Evolutionary conservation across 2,113 vertebrate genomes (phyloP).

Genomic region (Turnix velox): DNA sequence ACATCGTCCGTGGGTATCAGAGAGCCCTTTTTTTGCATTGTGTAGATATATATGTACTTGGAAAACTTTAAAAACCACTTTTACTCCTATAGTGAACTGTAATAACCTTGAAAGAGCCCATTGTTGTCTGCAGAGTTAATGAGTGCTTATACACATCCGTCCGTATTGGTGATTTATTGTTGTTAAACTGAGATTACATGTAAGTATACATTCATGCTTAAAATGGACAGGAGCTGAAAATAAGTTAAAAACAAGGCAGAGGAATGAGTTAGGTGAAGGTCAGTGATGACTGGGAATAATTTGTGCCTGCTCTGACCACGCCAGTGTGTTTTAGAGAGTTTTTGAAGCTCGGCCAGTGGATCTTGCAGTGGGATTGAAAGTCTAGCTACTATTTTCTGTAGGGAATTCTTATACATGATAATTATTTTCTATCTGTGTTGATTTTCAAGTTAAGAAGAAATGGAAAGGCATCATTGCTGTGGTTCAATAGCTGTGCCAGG

Average conservation of each 20-base stretch:
- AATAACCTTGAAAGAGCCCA: constrained; percentile 36
- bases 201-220: not conserved
- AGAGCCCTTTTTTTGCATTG: constrained; percentile 6
- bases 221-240: constrained; percentile 23
- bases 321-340: not conserved
- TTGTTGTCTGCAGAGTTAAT: constrained; percentile 18
- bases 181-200: constrained; percentile 26
- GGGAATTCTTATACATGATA: not conserved
- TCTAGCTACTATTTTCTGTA: not conserved
- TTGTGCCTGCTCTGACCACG: not conserved
- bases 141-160: constrained; percentile 31
- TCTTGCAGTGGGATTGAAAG: not conserved
- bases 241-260: not conserved
- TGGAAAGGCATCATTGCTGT: not conserved
- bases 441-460: not conserved
- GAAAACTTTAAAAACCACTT: not conserved
- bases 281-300: rapidly evolving
- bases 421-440: not conserved
- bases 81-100: constrained; percentile 1
- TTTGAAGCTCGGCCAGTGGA: not conserved
- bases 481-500: not conserved
- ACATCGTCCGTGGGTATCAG: not conserved
- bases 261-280: not conserved
- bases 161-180: constrained; percentile 51
- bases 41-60: not conserved